Conservation (phyloP, 2,888 invertebrate genomes). For the Cheilosia grossa region DNA sequence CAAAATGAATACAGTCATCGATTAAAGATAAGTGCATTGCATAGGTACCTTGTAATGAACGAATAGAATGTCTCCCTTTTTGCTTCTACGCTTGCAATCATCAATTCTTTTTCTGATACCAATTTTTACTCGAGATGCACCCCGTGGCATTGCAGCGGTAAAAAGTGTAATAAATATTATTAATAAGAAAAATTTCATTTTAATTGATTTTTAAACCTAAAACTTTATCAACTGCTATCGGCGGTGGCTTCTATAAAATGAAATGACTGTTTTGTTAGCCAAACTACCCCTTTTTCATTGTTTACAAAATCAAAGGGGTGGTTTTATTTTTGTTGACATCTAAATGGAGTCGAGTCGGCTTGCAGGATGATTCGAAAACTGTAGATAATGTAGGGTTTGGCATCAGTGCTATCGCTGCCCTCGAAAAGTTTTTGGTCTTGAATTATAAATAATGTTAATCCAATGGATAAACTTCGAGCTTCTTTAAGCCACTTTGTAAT, state of each 20-base stretch:
- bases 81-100: constrained; percentile 89
- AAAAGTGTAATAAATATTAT: constrained; percentile 10
- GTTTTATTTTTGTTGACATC: too few relatives aligned
- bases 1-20: background rate
- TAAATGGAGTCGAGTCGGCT: too few relatives aligned
- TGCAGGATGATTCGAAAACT: too few relatives aligned
- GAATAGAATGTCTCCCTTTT: constrained; percentile 90
- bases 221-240: background rate
- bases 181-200: constrained; percentile 34
- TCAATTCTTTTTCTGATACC: constrained; percentile 92
- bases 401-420: too few relatives aligned
- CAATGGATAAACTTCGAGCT: too few relatives aligned
- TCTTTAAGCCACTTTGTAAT: too few relatives aligned
- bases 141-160: constrained; percentile 66
- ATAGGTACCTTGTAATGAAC: constrained; percentile 94
- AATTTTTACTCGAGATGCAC: constrained; percentile 87
- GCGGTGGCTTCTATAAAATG: background rate
- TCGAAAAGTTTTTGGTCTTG: too few relatives aligned
- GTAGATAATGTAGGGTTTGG: too few relatives aligned
- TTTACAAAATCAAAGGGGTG: too few relatives aligned
- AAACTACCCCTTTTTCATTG: too few relatives aligned
- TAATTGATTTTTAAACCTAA: background rate
- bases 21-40: background rate
- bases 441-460: too few relatives aligned
- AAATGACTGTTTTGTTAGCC: too few relatives aligned